Evolutionary conservation across 2,888 invertebrate species (phyloP), one percentile per base, ranked within the genome.

Genomic region (Ennomos erosarius): DNA sequence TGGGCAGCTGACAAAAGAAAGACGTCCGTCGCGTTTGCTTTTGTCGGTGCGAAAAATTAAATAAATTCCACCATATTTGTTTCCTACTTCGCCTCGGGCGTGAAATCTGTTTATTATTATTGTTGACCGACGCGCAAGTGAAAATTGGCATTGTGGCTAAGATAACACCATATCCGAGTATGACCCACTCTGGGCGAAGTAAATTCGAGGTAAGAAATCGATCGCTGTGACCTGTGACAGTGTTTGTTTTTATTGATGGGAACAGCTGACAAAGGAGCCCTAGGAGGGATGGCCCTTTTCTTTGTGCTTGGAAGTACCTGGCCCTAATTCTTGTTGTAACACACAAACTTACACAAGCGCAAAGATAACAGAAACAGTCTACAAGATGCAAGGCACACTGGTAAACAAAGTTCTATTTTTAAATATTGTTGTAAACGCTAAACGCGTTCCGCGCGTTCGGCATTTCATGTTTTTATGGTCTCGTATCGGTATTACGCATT

Each of bases 181-280:
- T 94, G 94, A 93, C 92, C 85, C 93, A 93, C 90, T 94, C 94
- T 81, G 94, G 93, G 76, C 93, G 94, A 90, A 94, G 93, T 86
- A 94, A 94, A 88, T 94, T 94, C 82, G 94, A 94, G 93, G 94
- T 94, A 81, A 85, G 93, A 45, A 71, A 81, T 79, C 76, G 72
- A 83, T 79, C 70, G 62, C 43, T 51, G 67, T 68, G 4, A 48
- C 72, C 26, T 26, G 26, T 26, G 26, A 79, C 78, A 87, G 85
- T 87, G 87, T 90, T 87, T 91, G 86, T 90, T 90, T 87, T 88
- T 81, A 73, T 85, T 87, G 89, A 87, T 87, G 93, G 59, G 93
- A 94, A 94, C 94, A 94, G 94, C 94, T 94, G 94, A 93, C 92
- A 85, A 85, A 76, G 74, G 71, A 57, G 55, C 45, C 65, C n/a